Base-by-base conservation (phyloP, 2,113 vertebrate species). In the Corapipo altera region DNA sequence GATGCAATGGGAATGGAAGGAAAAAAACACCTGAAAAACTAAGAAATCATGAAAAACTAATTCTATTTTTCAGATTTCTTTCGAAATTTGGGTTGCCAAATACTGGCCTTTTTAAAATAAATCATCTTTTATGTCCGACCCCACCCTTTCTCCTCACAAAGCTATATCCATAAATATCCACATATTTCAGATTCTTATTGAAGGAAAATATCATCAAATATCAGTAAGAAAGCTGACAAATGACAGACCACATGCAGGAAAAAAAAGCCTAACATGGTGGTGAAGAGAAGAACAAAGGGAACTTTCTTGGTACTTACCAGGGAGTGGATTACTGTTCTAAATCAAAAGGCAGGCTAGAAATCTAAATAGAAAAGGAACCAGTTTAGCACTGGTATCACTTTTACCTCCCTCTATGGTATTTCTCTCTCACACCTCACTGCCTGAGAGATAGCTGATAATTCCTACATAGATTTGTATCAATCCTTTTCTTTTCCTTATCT, bases 1-100 rank as follows among this genome's bases (percentile, higher is more conserved):
- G 26, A 69, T 33, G 20, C 12, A 88, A 67, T 2, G 5, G 30
- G 16, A 89, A 46, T 9, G 49, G 3, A 88, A 64, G 14, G 2
- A 1, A 23, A 33, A 21, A 37, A 41, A 20, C 2, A 6, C 9
- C 9, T 52, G 6, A n/a, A 27, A 19, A 10, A 5, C 3, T 7
- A 41, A 57, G 15, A 70, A 78, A 67, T 26, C 37, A 49, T 52
- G 17, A 33, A 20, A 70, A 93, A 46, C 5, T 32, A 61, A 46
- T 19, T 0, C 32, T 72, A 71, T 85, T 73, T 89, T 87, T 81
- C 61, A 72, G 12, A 67, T 57, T 64, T 64, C 4, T 65, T 79
- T 77, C 79, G 30, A 44, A 89, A 82, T 61, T 35, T 57, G 4
- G 2, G 3, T 76, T 79, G 19, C 3, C n/a, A 78, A 81, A 67